These are phyloP conservation scores for Drosophila repleta DNA, from an alignment of 1,140 invertebrate species.

Conservation along the genomic window DNA sequence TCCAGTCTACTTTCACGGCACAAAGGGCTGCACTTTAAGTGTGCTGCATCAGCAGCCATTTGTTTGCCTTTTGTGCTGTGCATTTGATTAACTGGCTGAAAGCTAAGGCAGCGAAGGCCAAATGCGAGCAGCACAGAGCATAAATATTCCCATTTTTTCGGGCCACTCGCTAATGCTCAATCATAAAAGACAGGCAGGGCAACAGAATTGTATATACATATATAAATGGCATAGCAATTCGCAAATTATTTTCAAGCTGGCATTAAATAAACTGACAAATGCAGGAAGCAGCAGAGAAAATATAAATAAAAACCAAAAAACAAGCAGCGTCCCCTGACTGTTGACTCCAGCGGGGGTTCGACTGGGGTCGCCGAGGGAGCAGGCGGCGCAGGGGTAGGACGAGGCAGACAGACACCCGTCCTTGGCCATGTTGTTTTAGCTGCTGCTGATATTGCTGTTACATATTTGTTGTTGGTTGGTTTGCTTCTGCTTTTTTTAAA, in stretches of 20 bases:
- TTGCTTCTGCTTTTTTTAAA: conserved; percentile 55
- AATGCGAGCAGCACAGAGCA: conserved; percentile 18
- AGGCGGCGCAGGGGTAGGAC: conserved; percentile 7
- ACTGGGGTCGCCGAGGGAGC: neutral
- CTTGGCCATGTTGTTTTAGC: conserved; percentile 45
- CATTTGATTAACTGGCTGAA: conserved; percentile 71
- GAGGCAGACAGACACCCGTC: conserved; percentile 56
- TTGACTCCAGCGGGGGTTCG: conserved; percentile 4
- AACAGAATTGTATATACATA: conserved; percentile 34
- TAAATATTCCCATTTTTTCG: conserved; percentile 65
- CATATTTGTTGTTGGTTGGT: conserved; percentile 68
- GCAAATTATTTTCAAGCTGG: conserved; percentile 80
- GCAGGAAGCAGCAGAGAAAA: conserved; percentile 24
- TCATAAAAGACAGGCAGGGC: conserved; percentile 64
- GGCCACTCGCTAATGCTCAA: conserved; percentile 61
- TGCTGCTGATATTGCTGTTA: conserved; percentile 56
- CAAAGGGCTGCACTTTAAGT: conserved; percentile 51
- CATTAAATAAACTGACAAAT: conserved; percentile 79
- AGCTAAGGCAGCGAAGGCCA: conserved; percentile 4
- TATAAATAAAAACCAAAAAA: conserved; percentile 11
- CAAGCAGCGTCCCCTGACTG: conserved; percentile 21
- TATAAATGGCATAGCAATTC: conserved; percentile 71
- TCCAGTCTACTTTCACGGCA: conserved; percentile 11
- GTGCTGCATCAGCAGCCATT: conserved; percentile 40
- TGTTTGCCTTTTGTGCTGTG: conserved; percentile 60